Base-by-base conservation (phyloP, 2,113 vertebrate genomes). In the Pelobates fuscus region DNA sequence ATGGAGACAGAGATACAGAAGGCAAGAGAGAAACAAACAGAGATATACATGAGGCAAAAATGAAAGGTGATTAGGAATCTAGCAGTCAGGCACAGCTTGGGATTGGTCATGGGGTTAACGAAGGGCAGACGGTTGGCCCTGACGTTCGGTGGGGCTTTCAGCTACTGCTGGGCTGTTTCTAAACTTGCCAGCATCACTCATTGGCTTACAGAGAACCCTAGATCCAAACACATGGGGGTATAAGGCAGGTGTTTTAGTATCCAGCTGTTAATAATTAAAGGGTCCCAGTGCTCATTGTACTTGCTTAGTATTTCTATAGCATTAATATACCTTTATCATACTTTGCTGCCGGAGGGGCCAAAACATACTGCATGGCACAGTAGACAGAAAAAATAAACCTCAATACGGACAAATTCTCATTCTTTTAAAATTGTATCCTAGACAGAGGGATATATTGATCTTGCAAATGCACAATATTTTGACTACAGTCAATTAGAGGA, bases 1-100 rank as follows among this genome's bases (percentile, higher is more conserved):
- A 65, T 69, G 78, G 10, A 20, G 23, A 63, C 15, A 66, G 52
- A 41, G 24, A 15, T 37, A 67, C 78, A 77, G 3, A 79, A 61
- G 67, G 61, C n/a, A 17, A 76, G 59, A 62, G 70, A 23, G 67
- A 57, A 54, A 61, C 30, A 49, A 58, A 46, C 17, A 68, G 65
- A 63, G 66, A 70, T 54, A 70, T 52, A 77, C 44, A 58, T 54
- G 66, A 69, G 67, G 58, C 57, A 61, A 71, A 55, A 59, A 70
- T 55, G 49, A 57, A 27, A 60, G 59, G 60, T 37, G 18, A 20
- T 8, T 24, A 52, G 46, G 46, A 52, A 27, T 23, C 30, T 21
- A 62, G 61, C 30, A 29, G 30, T 21, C 12, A 32, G 68, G 8
- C 55, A n/a, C 49, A 32, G 25, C 41, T 41, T 49, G 11, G 64